Base-by-base conservation (phyloP, 1,140 invertebrate species). In the Drusus annulatus region DNA sequence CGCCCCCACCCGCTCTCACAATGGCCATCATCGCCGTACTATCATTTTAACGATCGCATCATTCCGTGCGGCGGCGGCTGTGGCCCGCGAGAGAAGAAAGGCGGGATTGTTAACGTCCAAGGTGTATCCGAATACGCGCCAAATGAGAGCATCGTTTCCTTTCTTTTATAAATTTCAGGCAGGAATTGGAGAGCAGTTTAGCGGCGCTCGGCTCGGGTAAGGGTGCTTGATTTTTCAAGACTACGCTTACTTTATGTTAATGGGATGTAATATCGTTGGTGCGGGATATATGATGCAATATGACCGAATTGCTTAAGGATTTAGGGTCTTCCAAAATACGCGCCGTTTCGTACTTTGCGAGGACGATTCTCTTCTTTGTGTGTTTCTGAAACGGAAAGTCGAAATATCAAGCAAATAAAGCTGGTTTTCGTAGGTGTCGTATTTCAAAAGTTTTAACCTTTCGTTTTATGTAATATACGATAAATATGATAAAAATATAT, bases 21-120 rank as follows among this genome's bases (percentile, higher is more conserved):
- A 76, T 28, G 10, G 75, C 73, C 74, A 82, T 82, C 81, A 82
- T 82, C 75, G 76, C 78, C 78, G 73, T 51, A 82, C 81, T 80
- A 82, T 82, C 65, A 78, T 65, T 78, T 77, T 82, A 80, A 82
- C 78, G 81, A 80, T 82, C 76, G 74, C 60, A 82, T 82, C 78
- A 80, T 82, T 82, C 68, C 51, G 80, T 51, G 50, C 65, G 45
- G 65, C 63, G 45, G 73, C n/a, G 79, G 28, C 54, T 56, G 4
- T 4, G 16, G 10, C 5, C 54, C 19, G 54, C n/a, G 54, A 56
- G 36, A 45, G 36, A 45, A 45, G 36, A 45, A 45, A 58, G 1
- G 23, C 36, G 45, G 52, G 31, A 76, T 76, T 76, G 52, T 60
- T 60, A 58, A 60, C 74, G 56, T 76, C 45, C 56, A 62, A 76